A percentile compares a stretch with the other conserved stretches of the same genome.
These are phyloP conservation scores for Xyrichtys novacula DNA, from an alignment of 2,797 vertebrate species.

Conservation along the genomic window DNA sequence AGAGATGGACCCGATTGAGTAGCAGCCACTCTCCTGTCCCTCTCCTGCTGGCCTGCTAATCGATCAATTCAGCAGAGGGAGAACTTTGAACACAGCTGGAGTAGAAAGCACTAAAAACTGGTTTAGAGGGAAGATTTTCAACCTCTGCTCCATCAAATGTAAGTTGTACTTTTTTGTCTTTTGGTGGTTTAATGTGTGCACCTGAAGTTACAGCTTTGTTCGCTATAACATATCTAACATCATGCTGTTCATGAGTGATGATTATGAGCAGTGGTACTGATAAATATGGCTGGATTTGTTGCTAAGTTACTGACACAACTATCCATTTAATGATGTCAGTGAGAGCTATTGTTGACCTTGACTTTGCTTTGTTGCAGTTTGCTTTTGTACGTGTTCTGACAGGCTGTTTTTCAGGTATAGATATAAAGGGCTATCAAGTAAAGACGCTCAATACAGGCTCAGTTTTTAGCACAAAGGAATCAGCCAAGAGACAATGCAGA, in stretches of 20 bases:
- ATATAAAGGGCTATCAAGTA: no score
- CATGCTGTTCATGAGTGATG: slow-evolving; percentile 7
- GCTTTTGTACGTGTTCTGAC: not conserved
- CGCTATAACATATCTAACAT: slow-evolving; percentile 3
- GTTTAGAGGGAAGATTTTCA: slow-evolving; percentile 13
- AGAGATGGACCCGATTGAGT: slow-evolving; percentile 70
- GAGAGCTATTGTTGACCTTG: not conserved
- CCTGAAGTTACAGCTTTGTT: slow-evolving; percentile 21
- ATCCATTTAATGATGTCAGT: not conserved
- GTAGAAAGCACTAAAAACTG: slow-evolving; percentile 28
- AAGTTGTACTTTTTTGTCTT: slow-evolving; percentile 51
- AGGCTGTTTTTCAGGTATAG: not conserved
- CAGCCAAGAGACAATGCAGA: no score
- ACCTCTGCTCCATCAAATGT: slow-evolving; percentile 42
- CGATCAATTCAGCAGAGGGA: slow-evolving; percentile 37
- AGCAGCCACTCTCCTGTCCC: slow-evolving; percentile 43
- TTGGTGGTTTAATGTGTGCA: slow-evolving; percentile 11
- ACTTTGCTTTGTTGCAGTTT: slow-evolving; percentile 4
- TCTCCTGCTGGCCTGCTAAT: slow-evolving; percentile 50
- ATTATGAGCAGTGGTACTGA: not conserved
- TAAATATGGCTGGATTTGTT: slow-evolving; percentile 13
- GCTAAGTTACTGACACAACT: not conserved
- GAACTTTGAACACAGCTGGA: slow-evolving; percentile 64
- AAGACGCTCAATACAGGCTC: no score
- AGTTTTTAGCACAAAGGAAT: no score